Evolutionary conservation across 2,888 invertebrate genomes (phyloP).

Genomic region (Boloria euphrosyne): DNA sequence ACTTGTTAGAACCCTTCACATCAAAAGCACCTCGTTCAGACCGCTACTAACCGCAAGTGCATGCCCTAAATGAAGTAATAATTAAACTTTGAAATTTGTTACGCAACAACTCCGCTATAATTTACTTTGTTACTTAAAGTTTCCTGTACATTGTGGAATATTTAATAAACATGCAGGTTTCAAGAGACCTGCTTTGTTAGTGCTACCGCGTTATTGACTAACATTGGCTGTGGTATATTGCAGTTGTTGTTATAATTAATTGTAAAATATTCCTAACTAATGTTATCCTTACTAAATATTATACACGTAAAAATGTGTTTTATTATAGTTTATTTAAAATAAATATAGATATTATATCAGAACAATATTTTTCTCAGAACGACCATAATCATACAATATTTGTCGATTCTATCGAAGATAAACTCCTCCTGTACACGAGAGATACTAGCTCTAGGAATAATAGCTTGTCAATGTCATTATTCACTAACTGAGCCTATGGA

Average conservation of each 20-base stretch:
- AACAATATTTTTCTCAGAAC: too few relatives aligned
- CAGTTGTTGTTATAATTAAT: background rate
- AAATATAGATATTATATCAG: too few relatives aligned
- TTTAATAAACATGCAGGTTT: slow-evolving; percentile 19
- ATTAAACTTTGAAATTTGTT: slow-evolving; percentile 30
- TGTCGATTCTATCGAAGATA: too few relatives aligned
- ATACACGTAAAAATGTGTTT: too few relatives aligned
- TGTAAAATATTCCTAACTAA: too few relatives aligned
- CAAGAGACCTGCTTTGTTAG: slow-evolving; percentile 1
- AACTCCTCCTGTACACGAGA: too few relatives aligned
- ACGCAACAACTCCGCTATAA: slow-evolving; percentile 20
- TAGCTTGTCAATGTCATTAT: too few relatives aligned
- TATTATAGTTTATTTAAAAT: too few relatives aligned
- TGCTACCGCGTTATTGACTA: background rate
- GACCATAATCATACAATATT: too few relatives aligned
- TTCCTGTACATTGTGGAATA: slow-evolving; percentile 13
- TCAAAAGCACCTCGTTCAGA: slow-evolving; percentile 21
- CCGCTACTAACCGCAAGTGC: slow-evolving; percentile 26
- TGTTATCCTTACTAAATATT: too few relatives aligned
- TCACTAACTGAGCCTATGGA: too few relatives aligned
- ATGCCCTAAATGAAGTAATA: slow-evolving; percentile 29
- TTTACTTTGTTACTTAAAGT: slow-evolving; percentile 23
- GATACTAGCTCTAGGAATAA: too few relatives aligned
- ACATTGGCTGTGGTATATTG: slow-evolving; percentile 10
- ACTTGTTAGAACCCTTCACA: slow-evolving; percentile 12